phyloP scores from a whole-genome alignment of 2,888 invertebrate species.

The Chironomus riparius region DNA sequence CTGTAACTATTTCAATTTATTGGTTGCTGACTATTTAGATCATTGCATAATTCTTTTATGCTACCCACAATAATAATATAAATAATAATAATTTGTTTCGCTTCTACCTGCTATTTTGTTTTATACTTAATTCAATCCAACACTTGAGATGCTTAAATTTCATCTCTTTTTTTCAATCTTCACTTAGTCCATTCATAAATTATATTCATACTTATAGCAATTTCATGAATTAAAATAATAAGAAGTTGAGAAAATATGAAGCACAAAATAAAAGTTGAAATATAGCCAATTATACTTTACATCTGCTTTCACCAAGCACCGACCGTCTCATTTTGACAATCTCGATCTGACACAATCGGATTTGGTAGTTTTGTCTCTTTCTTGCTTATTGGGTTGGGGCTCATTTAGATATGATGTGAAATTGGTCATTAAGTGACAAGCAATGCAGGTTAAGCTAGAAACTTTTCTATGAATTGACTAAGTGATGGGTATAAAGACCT shows the following conservation, averaged over 20 bases:
- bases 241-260: background rate
- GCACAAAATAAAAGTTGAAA: background rate
- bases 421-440: too few species aligned
- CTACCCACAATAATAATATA: background rate
- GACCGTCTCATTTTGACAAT: background rate
- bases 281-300: conserved; percentile 3
- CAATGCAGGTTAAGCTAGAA: too few species aligned
- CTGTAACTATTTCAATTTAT: background rate
- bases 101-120: background rate
- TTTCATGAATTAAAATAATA: background rate
- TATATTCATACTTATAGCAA: background rate
- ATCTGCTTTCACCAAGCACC: conserved; percentile 3
- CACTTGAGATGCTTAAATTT: background rate
- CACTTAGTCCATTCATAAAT: background rate
- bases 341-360: background rate
- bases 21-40: background rate
- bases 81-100: background rate
- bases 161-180: background rate
- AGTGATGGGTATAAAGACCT: too few species aligned
- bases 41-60: background rate
- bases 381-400: background rate
- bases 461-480: too few species aligned
- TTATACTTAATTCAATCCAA: too few species aligned
- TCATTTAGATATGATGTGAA: too few species aligned
- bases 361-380: background rate